Base-by-base conservation (phyloP, 1,140 invertebrate genomes). In the Dendroctonus ponderosae region DNA sequence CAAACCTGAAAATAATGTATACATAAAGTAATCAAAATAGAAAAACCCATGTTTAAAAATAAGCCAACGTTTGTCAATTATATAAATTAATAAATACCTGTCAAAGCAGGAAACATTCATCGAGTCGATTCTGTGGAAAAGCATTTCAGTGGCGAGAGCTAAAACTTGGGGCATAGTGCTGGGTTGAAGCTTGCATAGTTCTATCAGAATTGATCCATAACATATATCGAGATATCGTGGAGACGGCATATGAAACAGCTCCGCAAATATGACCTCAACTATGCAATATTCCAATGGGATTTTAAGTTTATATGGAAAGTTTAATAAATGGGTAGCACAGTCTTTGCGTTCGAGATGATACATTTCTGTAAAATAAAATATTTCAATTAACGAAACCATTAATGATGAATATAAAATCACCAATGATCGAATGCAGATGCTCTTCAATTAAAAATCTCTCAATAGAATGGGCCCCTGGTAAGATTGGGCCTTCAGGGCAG, bases 251-350 rank as follows among this genome's bases (percentile, higher is more conserved):
- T 92, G 89, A 74, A 99, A 98, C 42, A 99, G 77, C 82, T 98
- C 93, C 4, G 89, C 89, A 83, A 99, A 95, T 73, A 98, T 91
- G 2, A 97, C 92, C 84, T 99, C 97, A 3, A 99, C 92, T 69
- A 99, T 97, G 80, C 97, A 96, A 80, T 99, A 99, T 76, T 99
- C 96, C 9, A 99, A 78, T 0, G 97, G 97, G 70, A 99, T 93
- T 81, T 97, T 96, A 6, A 90, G 85, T 82, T 95, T 96, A 70
- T 95, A 92, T 5, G 92, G 91, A 76, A 97, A 97, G 74, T 91
- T 92, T 5, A 99, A 79, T n/a, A 99, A 78, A 72, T 94, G 89
- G 5, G 90, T 88, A 46, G 96, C 94, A 83, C 96, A 98, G 76
- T 97, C 93, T 82, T 98, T 97, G 63, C 96, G 84, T 78, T 98